phyloP scores from a whole-genome alignment of 2,888 invertebrate genomes.

The Dolichomitus sp. region DNA sequence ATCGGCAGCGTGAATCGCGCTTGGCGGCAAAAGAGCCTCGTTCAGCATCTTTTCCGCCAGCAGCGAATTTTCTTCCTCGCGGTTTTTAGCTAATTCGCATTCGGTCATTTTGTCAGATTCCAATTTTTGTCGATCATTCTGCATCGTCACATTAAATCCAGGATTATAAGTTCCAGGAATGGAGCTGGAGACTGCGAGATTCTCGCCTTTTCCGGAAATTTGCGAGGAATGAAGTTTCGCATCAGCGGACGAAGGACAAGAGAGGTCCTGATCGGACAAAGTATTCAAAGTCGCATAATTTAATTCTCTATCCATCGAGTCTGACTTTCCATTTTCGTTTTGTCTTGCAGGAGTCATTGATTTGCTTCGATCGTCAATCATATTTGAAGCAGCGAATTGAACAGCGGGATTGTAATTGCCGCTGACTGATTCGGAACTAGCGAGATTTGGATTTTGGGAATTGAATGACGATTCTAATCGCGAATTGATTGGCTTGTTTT shows the following conservation, averaged over 20 bases:
- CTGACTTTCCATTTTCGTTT: constrained; percentile 2
- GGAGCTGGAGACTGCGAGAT: not conserved
- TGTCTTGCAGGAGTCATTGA: not conserved
- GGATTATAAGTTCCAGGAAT: constrained; percentile 15
- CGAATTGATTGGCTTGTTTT: not conserved
- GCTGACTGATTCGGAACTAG: not conserved
- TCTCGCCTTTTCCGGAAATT: not conserved
- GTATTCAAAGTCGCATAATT: constrained; percentile 23
- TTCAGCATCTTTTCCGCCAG: constrained; percentile 78
- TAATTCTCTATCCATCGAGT: not conserved
- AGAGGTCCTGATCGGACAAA: constrained; percentile 13
- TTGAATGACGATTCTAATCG: constrained; percentile 5
- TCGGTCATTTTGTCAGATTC: constrained; percentile 6
- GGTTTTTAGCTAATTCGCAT: constrained; percentile 13
- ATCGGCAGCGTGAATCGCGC: constrained; percentile 75
- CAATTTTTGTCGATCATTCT: not conserved
- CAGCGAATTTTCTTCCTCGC: constrained; percentile 64
- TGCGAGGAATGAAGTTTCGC: constrained; percentile 1
- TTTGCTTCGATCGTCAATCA: not conserved
- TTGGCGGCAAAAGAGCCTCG: constrained; percentile 79
- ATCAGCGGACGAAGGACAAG: constrained; percentile 6
- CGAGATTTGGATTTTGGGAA: constrained; percentile 4
- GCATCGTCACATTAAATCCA: not conserved
- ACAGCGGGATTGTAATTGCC: constrained; percentile 36
- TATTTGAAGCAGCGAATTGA: constrained; percentile 46